These are phyloP conservation scores for Prinia subflava DNA, from an alignment of 2,113 vertebrate species.

Conservation along the genomic window DNA sequence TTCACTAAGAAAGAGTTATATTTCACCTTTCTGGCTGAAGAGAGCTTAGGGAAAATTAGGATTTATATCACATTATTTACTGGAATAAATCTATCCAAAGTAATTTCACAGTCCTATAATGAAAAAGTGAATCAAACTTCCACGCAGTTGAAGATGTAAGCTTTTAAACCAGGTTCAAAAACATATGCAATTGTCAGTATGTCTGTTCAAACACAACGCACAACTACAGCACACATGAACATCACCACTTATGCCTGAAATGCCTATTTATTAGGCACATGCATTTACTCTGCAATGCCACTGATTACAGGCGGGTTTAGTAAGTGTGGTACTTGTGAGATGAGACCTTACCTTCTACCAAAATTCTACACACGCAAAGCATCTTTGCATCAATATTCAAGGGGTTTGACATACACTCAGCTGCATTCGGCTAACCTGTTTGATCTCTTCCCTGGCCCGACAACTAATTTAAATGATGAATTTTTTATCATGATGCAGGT, in stretches of 20 bases:
- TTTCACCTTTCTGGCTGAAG: not conserved
- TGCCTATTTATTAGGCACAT: not conserved
- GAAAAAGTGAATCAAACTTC: not conserved
- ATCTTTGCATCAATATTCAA: not conserved
- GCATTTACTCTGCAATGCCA: not conserved
- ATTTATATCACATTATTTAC: not conserved
- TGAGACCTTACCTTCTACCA: not conserved
- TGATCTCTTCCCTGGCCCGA: not conserved
- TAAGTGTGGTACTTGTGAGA: not conserved
- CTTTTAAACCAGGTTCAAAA: not conserved
- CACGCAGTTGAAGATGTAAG: not conserved
- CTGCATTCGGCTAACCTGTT: not conserved
- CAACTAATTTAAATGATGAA: not conserved
- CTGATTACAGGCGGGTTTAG: not conserved
- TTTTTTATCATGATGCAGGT: not conserved
- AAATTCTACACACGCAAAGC: not conserved
- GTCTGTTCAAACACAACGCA: not conserved
- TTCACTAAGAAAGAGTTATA: not conserved
- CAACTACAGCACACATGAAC: not conserved
- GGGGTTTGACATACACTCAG: not conserved
- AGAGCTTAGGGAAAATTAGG: not conserved
- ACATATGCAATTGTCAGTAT: rapidly evolving
- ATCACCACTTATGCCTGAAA: not conserved
- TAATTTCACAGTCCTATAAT: not conserved
- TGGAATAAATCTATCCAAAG: not conserved